phyloP scores from a whole-genome alignment of 2,888 invertebrate genomes.

The Eupithecia subumbrata region DNA sequence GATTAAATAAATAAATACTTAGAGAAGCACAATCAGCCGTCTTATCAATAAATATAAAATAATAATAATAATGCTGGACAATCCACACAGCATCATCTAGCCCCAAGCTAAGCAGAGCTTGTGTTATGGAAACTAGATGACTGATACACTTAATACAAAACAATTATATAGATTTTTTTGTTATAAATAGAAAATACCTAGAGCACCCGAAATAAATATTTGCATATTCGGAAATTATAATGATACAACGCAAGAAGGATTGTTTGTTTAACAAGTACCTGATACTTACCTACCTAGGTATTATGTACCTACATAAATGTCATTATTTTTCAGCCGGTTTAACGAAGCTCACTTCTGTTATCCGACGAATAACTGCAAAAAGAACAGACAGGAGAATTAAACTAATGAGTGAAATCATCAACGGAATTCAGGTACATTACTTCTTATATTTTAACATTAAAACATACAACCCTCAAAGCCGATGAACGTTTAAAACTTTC shows the following conservation, averaged over 20 bases:
- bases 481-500: not conserved
- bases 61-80: too few species aligned
- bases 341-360: constrained; percentile 67
- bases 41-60: too few species aligned
- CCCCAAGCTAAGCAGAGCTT: too few species aligned
- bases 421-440: constrained; percentile 89
- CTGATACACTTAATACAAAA: too few species aligned
- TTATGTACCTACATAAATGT: not conserved
- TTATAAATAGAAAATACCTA: too few species aligned
- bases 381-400: constrained; percentile 93
- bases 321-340: constrained; percentile 61
- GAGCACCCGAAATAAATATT: too few species aligned
- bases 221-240: not conserved
- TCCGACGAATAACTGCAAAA: constrained; percentile 85
- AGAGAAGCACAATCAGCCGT: too few species aligned
- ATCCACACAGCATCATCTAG: too few species aligned
- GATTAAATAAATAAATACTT: too few species aligned
- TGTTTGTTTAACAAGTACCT: not conserved
- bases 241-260: not conserved
- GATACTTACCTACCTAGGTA: too few species aligned
- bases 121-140: too few species aligned
- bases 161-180: too few species aligned
- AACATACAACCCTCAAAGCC: not conserved
- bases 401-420: constrained; percentile 94
- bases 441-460: not conserved